These are phyloP conservation scores for Spea hammondii DNA, from an alignment of 2,797 vertebrate genomes.

Conservation along the genomic window DNA sequence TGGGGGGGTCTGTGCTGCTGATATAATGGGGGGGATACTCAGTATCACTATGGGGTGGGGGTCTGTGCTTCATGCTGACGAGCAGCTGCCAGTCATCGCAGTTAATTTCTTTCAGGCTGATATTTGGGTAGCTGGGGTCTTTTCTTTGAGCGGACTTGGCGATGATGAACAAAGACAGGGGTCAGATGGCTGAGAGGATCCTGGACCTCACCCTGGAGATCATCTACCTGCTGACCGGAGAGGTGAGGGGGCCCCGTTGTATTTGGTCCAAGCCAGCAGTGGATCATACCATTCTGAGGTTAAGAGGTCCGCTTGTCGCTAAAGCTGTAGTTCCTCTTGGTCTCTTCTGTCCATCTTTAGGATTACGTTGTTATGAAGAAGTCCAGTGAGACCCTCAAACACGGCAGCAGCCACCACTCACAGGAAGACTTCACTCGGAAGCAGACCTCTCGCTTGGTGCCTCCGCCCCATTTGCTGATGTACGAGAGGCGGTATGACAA, in stretches of 20 bases:
- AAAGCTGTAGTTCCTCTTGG: neutral
- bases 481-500: neutral
- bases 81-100: too few species aligned
- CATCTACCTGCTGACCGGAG: neutral
- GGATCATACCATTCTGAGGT: too few species aligned
- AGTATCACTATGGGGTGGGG: too few species aligned
- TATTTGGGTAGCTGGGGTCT: too few species aligned
- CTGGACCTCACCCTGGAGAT: slow-evolving; percentile 1
- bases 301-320: too few species aligned
- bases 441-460: neutral
- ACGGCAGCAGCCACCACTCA: neutral
- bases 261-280: too few species aligned
- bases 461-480: neutral
- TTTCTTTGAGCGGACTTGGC: neutral
- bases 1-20: too few species aligned
- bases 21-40: too few species aligned
- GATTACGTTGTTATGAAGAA: slow-evolving; percentile 1
- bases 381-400: neutral
- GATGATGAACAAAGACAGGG: neutral
- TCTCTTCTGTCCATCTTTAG: neutral
- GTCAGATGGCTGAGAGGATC: neutral
- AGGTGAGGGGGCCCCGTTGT: neutral
- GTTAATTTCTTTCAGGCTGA: too few species aligned
- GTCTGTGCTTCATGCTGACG: too few species aligned
- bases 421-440: neutral